A percentile compares a stretch with the other conserved stretches of the same genome.
phyloP scores from a whole-genome alignment of 2,888 invertebrate species.

The Bedellia somnulentella region DNA sequence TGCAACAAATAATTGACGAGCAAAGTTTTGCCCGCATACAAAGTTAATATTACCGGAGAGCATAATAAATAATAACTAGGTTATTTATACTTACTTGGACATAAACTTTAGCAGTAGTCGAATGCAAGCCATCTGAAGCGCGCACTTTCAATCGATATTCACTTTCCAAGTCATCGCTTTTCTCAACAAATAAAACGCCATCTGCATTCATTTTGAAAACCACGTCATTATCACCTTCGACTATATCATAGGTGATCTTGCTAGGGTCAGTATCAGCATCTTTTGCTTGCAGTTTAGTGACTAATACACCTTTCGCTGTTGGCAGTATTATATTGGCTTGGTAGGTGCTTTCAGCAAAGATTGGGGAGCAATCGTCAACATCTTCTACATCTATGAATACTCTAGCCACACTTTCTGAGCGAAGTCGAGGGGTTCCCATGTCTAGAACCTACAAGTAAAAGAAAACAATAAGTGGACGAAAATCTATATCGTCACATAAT shows the following conservation, averaged over 20 bases:
- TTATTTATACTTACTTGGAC: no score
- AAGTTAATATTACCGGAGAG: no score
- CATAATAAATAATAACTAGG: no score
- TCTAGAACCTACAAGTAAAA: slow-evolving; percentile 71
- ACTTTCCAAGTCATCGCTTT: slow-evolving; percentile 59
- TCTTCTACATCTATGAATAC: slow-evolving; percentile 79
- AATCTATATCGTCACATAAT: no score
- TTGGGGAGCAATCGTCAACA: slow-evolving; percentile 89
- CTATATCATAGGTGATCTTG: slow-evolving; percentile 72
- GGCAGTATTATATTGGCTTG: slow-evolving; percentile 79
- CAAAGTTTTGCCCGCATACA: no score
- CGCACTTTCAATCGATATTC: slow-evolving; percentile 74
- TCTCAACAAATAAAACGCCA: slow-evolving; percentile 34
- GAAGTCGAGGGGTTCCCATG: slow-evolving; percentile 79
- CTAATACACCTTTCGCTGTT: slow-evolving; percentile 76
- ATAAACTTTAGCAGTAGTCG: slow-evolving; percentile 71
- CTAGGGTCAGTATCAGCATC: slow-evolving; percentile 71
- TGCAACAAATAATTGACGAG: no score
- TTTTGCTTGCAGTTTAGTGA: slow-evolving; percentile 68
- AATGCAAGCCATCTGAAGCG: slow-evolving; percentile 84
- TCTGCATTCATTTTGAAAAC: slow-evolving; percentile 71
- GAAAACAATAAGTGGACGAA: no score
- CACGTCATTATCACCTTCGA: slow-evolving; percentile 76
- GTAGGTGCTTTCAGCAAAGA: slow-evolving; percentile 70
- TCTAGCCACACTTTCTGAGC: slow-evolving; percentile 75